These are phyloP conservation scores for Hydrotaea diabolus DNA, from an alignment of 2,888 invertebrate genomes.

Conservation along the genomic window DNA sequence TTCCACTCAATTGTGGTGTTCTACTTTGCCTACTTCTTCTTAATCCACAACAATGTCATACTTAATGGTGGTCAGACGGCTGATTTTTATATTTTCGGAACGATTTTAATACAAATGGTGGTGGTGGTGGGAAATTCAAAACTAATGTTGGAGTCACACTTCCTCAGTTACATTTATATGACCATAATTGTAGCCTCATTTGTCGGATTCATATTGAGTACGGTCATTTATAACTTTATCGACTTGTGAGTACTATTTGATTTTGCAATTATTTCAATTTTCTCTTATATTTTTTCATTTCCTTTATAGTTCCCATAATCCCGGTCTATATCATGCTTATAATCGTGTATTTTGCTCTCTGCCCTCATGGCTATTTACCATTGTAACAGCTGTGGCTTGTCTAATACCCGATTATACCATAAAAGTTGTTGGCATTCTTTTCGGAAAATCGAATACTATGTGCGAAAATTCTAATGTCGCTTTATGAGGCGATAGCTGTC, in stretches of 20 bases:
- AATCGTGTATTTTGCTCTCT: conserved; percentile 82
- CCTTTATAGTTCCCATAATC: conserved; percentile 80
- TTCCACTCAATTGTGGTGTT: conserved; percentile 86
- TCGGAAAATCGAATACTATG: conserved; percentile 25
- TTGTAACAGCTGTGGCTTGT: conserved; percentile 81
- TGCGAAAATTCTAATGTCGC: background rate
- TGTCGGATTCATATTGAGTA: conserved; percentile 82
- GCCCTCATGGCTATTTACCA: conserved; percentile 83
- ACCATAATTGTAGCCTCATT: conserved; percentile 82
- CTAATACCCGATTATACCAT: conserved; percentile 83
- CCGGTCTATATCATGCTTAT: conserved; percentile 84
- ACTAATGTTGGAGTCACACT: conserved; percentile 84
- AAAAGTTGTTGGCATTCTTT: conserved; percentile 16
- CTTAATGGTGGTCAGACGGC: conserved; percentile 81
- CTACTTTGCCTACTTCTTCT: conserved; percentile 81
- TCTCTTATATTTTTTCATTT: background rate
- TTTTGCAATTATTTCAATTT: background rate
- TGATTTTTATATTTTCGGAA: conserved; percentile 84
- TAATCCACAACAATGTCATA: conserved; percentile 82
- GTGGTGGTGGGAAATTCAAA: conserved; percentile 84
- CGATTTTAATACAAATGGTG: conserved; percentile 82
- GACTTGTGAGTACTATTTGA: conserved; percentile 83
- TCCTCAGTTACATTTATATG: conserved; percentile 83
- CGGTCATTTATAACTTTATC: conserved; percentile 83
- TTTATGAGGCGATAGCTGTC: background rate